These are phyloP conservation scores for Ochropacha duplaris DNA, from an alignment of 2,888 invertebrate species.

Conservation along the genomic window DNA sequence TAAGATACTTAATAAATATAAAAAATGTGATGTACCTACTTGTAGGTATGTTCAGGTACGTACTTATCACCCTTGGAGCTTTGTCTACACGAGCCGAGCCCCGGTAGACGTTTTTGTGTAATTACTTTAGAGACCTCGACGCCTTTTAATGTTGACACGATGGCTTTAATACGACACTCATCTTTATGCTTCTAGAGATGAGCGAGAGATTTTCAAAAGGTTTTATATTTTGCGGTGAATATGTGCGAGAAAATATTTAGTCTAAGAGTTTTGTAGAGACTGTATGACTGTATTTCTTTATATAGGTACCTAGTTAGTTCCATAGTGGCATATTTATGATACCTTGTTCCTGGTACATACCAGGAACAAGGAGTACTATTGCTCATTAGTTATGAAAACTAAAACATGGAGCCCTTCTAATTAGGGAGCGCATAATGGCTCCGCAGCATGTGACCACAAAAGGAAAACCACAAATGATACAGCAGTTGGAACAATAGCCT, in stretches of 20 bases:
- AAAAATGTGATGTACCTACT: neutral
- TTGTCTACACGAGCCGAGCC: neutral
- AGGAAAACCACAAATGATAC: conserved; percentile 56
- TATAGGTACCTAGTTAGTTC: conserved; percentile 28
- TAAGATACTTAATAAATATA: too few relatives aligned
- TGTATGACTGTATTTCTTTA: conserved; percentile 11
- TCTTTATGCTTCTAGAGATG: conserved; percentile 32
- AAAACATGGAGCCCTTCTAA: conserved; percentile 54
- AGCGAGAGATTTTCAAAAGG: conserved; percentile 21
- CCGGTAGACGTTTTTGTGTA: conserved; percentile 40
- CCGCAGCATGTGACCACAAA: conserved; percentile 51
- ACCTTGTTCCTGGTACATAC: conserved; percentile 18
- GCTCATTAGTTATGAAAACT: too few relatives aligned
- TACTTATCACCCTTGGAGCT: neutral
- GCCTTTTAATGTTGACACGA: conserved; percentile 44
- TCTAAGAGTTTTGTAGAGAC: too few relatives aligned
- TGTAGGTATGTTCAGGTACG: neutral
- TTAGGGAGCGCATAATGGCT: conserved; percentile 57
- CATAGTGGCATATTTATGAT: conserved; percentile 31
- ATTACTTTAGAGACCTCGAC: conserved; percentile 44
- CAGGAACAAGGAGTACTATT: conserved; percentile 39
- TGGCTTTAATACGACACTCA: conserved; percentile 38
- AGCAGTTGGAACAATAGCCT: conserved; percentile 52
- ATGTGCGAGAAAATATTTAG: neutral
- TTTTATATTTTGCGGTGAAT: conserved; percentile 5